Base-by-base conservation (phyloP, 2,888 invertebrate genomes). In the Malacosoma neustria region DNA sequence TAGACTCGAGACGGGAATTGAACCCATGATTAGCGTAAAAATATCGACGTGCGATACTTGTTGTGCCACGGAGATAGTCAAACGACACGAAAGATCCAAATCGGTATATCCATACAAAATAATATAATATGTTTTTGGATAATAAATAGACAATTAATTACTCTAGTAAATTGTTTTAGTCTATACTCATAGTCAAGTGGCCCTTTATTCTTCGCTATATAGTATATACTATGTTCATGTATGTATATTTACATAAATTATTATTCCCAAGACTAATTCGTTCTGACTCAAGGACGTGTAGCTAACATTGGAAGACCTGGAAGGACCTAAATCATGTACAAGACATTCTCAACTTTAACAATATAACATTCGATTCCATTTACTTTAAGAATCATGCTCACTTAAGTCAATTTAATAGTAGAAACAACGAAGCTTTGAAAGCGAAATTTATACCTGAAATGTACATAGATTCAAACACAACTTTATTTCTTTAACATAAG, bases 181-280 rank as follows among this genome's bases (percentile, higher is more conserved):
- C 43, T 51, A 48, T 47, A 44, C 48, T 42, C 45, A 49, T 55
- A 46, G 45, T 37, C 45, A 48, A 51, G 44, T 49, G 49, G 48
- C 49, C 42, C 41, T 22, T 22, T 22, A 9, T 22, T 22, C 22
- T 34, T 42, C 42, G 40, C 46, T 58, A 63, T 58, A n/a, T n/a
- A n/a, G 46, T 66, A 54, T 50, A 43, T 43, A 42, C 46, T 60
- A 58, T 58, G 53, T 65, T 61, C 58, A 53, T 59, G 54, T 52
- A 59, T 61, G 58, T 54, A 72, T 69, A 77, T 84, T 79, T 81
- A 74, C 79, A 82, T 84, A 77, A 82, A 80, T 82, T 84, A 82
- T 84, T 79, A 82, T 80, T 80, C 80, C 73, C 72, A 60, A 69
- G 72, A 74, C 77, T 80, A 84, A 84, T 85, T 82, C 76, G 75